phyloP scores from a whole-genome alignment of 2,888 invertebrate species.

The Sesia apiformis region DNA sequence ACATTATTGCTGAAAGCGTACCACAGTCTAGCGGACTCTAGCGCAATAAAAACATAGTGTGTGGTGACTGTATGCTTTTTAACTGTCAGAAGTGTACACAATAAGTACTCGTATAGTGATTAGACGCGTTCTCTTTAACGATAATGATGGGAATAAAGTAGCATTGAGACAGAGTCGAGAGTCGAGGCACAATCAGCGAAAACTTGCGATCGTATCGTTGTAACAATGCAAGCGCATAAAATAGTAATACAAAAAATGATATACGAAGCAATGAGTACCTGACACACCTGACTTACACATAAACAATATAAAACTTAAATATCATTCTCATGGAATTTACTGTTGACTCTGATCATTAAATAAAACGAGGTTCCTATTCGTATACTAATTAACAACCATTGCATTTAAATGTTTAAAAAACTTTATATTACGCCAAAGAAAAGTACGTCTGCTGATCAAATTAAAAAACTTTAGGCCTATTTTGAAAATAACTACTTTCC shows the following conservation, averaged over 20 bases:
- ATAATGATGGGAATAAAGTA: slow-evolving; percentile 40
- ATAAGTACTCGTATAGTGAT: not conserved
- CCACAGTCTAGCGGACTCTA: too few relatives aligned
- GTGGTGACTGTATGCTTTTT: not conserved
- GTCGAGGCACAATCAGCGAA: slow-evolving; percentile 33
- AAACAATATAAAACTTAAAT: too few relatives aligned
- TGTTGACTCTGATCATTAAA: too few relatives aligned
- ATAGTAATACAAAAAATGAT: slow-evolving; percentile 1
- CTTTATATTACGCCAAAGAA: not conserved
- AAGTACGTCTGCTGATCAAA: not conserved
- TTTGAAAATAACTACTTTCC: too few relatives aligned
- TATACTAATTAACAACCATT: not conserved
- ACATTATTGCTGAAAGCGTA: too few relatives aligned
- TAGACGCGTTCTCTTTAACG: slow-evolving; percentile 15
- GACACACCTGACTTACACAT: not conserved
- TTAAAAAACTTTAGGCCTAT: too few relatives aligned
- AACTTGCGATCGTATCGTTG: slow-evolving; percentile 31
- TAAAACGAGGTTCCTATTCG: not conserved
- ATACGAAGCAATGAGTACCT: not conserved
- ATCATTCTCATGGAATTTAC: too few relatives aligned
- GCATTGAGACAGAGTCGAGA: slow-evolving; percentile 29
- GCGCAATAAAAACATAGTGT: too few relatives aligned
- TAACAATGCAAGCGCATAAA: slow-evolving; percentile 23
- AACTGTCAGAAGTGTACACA: not conserved
- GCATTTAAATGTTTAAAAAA: not conserved